A percentile compares a stretch with the other conserved stretches of the same genome.
Conservation (phyloP, 1,140 invertebrate genomes). For the Saccostrea echinata region DNA sequence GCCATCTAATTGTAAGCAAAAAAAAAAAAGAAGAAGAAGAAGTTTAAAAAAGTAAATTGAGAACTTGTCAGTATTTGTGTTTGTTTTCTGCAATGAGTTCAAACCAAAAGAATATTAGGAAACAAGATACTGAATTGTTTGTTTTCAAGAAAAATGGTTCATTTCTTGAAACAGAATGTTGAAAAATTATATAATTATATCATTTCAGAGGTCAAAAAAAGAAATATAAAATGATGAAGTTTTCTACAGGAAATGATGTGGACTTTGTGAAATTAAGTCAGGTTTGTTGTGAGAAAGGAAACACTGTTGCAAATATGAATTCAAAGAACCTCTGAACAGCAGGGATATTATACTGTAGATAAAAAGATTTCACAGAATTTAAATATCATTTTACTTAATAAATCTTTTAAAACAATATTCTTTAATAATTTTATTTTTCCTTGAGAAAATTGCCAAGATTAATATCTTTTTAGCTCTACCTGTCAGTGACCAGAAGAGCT, state of each 20-base stretch:
- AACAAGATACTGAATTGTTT: too few relatives aligned
- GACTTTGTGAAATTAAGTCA: constrained; percentile 95
- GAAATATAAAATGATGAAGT: constrained; percentile 95
- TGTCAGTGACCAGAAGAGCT: too few relatives aligned
- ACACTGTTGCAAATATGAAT: not conserved
- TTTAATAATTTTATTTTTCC: too few relatives aligned
- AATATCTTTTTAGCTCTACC: too few relatives aligned
- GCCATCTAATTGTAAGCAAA: too few relatives aligned
- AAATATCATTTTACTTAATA: too few relatives aligned
- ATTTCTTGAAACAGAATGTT: not conserved
- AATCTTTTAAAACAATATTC: too few relatives aligned
- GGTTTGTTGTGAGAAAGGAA: constrained; percentile 65
- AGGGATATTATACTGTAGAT: too few relatives aligned
- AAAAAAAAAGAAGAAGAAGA: too few relatives aligned
- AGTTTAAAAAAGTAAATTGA: not conserved
- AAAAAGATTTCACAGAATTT: not conserved
- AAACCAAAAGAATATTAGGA: not conserved
- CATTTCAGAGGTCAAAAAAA: constrained; percentile 85
- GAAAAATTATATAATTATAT: not conserved
- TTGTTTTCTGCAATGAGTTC: not conserved
- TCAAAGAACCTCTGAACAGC: too few relatives aligned
- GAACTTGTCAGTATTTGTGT: not conserved
- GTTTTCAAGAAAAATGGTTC: not conserved
- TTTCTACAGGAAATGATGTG: constrained; percentile 91
- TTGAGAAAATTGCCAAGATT: too few relatives aligned